Conservation (phyloP, 2,888 invertebrate genomes). For the Chrysolina oricalcia region DNA sequence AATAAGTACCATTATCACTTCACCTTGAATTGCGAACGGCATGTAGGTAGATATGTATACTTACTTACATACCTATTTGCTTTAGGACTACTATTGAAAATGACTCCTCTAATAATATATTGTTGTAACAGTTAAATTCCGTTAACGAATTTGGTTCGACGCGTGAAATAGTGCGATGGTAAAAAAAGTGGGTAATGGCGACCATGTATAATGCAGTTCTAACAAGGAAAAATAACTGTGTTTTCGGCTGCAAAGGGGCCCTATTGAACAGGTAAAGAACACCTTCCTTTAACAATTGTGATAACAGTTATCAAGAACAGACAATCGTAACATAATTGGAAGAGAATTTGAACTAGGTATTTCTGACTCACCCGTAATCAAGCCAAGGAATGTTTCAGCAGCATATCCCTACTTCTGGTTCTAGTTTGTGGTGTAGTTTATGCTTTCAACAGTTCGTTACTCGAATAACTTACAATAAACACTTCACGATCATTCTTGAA, state of each 20-base stretch:
- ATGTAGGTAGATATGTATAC: not conserved
- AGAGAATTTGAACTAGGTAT: not conserved
- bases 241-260: not conserved
- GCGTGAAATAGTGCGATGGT: constrained; percentile 4
- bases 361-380: not conserved
- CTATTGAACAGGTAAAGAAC: not conserved
- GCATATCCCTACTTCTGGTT: not conserved
- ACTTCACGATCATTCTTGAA: no score
- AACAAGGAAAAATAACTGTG: not conserved
- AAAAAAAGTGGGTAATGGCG: not conserved
- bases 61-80: not conserved
- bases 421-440: no score
- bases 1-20: constrained; percentile 18
- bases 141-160: not conserved
- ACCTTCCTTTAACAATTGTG: not conserved
- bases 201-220: not conserved
- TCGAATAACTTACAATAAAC: no score
- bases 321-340: not conserved
- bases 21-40: constrained; percentile 1
- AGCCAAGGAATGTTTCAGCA: not conserved
- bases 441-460: no score
- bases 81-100: not conserved
- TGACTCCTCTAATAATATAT: not conserved
- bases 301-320: not conserved
- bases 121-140: not conserved